A percentile compares a stretch with the other conserved stretches of the same genome.
These are phyloP conservation scores for Vireo griseus DNA, from an alignment of 2,797 vertebrate genomes.

Conservation along the genomic window DNA sequence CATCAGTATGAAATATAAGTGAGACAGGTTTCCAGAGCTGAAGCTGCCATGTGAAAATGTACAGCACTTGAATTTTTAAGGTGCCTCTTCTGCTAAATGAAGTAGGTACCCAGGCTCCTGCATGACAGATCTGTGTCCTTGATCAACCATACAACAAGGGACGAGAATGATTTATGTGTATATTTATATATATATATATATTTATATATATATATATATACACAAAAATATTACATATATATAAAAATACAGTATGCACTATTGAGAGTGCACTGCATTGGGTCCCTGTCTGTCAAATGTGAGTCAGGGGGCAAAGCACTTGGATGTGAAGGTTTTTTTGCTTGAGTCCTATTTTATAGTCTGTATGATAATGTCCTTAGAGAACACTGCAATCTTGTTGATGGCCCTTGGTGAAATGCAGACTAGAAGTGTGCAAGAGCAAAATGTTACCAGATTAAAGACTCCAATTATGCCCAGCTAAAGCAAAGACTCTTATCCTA, in stretches of 20 bases:
- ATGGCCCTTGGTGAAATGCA: not conserved
- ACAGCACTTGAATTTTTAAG: not conserved
- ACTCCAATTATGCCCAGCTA: not conserved
- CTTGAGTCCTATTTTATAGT: not conserved
- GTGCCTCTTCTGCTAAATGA: not conserved
- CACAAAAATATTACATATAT: not conserved
- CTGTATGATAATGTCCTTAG: not conserved
- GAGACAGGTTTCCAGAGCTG: conserved; percentile 10
- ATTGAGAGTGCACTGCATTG: not conserved
- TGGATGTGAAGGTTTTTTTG: not conserved
- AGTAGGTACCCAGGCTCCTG: not conserved
- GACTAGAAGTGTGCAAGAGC: not conserved
- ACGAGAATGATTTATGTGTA: not conserved
- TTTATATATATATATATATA: not conserved
- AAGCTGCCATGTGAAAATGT: not conserved
- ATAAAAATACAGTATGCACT: not conserved
- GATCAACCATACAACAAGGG: not conserved
- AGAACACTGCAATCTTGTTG: not conserved
- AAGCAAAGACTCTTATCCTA: not conserved
- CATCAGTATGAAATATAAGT: not conserved
- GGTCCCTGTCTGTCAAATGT: not conserved
- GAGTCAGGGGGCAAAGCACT: not conserved
- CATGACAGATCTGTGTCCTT: conserved; percentile 3
- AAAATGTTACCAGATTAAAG: not conserved
- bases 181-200: not conserved